Base-by-base conservation (phyloP, 30 jellyfish, hydroid and myxozoan genomes). In the Aurelia aurita complex sp. Pacific region DNA sequence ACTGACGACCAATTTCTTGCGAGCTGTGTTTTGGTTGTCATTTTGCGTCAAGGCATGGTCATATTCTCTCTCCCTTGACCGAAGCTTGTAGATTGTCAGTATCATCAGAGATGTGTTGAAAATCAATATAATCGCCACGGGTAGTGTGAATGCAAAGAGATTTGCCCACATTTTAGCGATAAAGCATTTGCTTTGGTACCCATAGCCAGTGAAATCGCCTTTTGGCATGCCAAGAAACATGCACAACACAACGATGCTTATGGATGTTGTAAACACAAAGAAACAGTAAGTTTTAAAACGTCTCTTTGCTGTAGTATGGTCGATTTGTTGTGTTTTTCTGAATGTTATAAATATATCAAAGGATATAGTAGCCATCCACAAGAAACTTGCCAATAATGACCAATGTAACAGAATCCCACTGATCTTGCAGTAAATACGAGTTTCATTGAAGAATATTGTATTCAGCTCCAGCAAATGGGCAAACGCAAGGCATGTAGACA, bases 351-450 rank as follows among this genome's bases (percentile, higher is more conserved):
- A 59, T 29, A 59, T 55, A 42, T 59, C 80, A 36, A 29, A 77
- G 12, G 88, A 55, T 16, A 77, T 32, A 4, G 42, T 36, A 9
- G 88, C 79, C 88, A 77, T 77, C 88, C 88, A 77, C 32, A 40
- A 7, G 72, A 77, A 77, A 34, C 80, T 15, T 43, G 64, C 19
- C 29, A 77, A 5, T 15, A 60, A 59, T 23, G 88, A 34, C 88
- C 88, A 77, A 64, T 77, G 88, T 5, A 77, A 79, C 11, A 77
- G 46, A 59, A 61, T 77, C 8, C 76, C 88, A 9, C 32, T 61
- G 13, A 19, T 32, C 64, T 43, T 77, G 79, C 88, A 77, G 23
- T 16, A 50, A 16, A 32, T 14, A 11, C 43, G 85, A 12, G 12
- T 54, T 50, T 74, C 43, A 10, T 23, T 50, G 29, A 54, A 32